phyloP scores from a whole-genome alignment of 2,113 vertebrate species.

The Castor canadensis region DNA sequence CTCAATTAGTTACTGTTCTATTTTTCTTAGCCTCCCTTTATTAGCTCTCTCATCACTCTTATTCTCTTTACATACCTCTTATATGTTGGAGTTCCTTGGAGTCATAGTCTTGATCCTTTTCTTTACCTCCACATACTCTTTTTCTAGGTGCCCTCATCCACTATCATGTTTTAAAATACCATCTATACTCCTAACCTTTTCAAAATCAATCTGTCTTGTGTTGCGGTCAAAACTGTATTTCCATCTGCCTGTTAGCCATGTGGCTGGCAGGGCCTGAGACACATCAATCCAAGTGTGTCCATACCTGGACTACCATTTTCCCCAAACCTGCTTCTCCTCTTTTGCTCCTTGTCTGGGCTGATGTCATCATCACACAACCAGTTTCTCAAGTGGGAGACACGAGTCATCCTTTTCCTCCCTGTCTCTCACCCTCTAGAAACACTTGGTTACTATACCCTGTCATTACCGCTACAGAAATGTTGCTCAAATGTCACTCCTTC shows the following conservation, averaged over 20 bases:
- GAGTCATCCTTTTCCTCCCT: neutral
- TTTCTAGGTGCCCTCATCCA: neutral
- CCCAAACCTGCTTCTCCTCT: neutral
- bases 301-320: neutral
- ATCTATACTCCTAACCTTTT: neutral
- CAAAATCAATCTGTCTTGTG: neutral
- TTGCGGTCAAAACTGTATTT: neutral
- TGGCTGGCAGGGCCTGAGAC: neutral
- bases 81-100: neutral
- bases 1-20: neutral
- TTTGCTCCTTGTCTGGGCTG: neutral
- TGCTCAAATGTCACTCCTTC: neutral
- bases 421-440: neutral
- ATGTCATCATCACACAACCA: neutral
- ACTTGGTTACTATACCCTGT: neutral
- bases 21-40: neutral
- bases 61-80: neutral
- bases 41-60: too few species aligned
- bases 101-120: neutral
- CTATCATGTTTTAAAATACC: neutral
- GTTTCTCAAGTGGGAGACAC: slow-evolving; percentile 37
- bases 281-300: neutral
- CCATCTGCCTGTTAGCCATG: neutral
- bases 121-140: neutral
- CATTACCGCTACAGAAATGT: neutral